Conservation (phyloP, 1,140 invertebrate genomes). For the Agraylea sexmaculata region DNA sequence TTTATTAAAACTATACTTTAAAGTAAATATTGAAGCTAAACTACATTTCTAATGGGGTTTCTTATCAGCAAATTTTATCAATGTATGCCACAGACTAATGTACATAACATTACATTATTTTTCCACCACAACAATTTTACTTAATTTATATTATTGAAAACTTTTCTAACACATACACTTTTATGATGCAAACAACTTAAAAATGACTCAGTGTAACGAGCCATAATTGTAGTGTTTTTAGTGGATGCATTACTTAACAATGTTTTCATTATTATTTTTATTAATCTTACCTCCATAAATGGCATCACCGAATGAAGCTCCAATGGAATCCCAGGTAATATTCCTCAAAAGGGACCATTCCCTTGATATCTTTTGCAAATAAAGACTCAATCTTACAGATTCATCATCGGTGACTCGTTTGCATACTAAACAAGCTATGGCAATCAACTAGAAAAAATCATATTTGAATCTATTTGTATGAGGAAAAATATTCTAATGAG, state of each 20-base stretch:
- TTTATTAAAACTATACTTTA: no score
- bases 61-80: constrained; percentile 13
- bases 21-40: no score
- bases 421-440: constrained; percentile 51
- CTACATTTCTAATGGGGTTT: no score
- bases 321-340: constrained; percentile 53
- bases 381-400: constrained; percentile 49
- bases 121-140: not conserved
- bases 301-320: constrained; percentile 48
- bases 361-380: constrained; percentile 54
- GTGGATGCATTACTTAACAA: not conserved
- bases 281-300: constrained; percentile 42
- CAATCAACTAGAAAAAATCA: constrained; percentile 26
- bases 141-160: constrained; percentile 1
- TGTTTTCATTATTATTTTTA: not conserved
- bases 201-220: not conserved
- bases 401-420: constrained; percentile 61
- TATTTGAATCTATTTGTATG: not conserved
- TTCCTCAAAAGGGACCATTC: constrained; percentile 65
- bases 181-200: not conserved
- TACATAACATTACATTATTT: constrained; percentile 5
- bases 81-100: constrained; percentile 12
- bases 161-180: not conserved
- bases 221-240: constrained; percentile 2
- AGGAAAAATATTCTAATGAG: not conserved